A percentile compares a stretch with the other conserved stretches of the same genome.
Conservation (phyloP, 1,140 invertebrate species). For the Octopus bimaculoides region DNA sequence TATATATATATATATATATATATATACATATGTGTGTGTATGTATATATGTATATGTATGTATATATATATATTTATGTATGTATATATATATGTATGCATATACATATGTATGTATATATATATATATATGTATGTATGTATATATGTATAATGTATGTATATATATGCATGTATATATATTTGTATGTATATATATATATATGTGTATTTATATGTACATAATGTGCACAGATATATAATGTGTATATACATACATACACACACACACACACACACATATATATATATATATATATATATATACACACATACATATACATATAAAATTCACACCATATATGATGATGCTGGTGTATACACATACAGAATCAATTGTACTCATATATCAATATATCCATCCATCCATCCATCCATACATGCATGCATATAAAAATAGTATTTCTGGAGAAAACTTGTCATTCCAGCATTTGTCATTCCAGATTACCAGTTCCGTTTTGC, state of each 20-base stretch:
- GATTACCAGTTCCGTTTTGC: too few species aligned
- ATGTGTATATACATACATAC: not conserved
- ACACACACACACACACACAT: not conserved
- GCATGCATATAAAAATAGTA: not conserved
- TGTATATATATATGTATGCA: not conserved
- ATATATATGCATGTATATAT: not conserved
- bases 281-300: not conserved
- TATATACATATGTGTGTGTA: not conserved
- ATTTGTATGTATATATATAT: not conserved
- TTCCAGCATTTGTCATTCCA: too few species aligned
- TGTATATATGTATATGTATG: not conserved
- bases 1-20: not conserved
- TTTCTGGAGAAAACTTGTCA: too few species aligned
- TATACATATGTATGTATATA: not conserved
- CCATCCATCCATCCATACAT: not conserved
- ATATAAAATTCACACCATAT: not conserved
- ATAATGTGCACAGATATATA: too few species aligned
- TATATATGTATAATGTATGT: not conserved
- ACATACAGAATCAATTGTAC: not conserved
- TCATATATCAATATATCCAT: not conserved
- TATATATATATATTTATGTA: not conserved
- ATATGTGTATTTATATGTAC: not conserved
- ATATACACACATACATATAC: not conserved
- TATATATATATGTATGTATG: not conserved
- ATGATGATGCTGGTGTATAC: not conserved